Base-by-base conservation (phyloP, 2,113 vertebrate species). In the Ceyx melanurus region DNA sequence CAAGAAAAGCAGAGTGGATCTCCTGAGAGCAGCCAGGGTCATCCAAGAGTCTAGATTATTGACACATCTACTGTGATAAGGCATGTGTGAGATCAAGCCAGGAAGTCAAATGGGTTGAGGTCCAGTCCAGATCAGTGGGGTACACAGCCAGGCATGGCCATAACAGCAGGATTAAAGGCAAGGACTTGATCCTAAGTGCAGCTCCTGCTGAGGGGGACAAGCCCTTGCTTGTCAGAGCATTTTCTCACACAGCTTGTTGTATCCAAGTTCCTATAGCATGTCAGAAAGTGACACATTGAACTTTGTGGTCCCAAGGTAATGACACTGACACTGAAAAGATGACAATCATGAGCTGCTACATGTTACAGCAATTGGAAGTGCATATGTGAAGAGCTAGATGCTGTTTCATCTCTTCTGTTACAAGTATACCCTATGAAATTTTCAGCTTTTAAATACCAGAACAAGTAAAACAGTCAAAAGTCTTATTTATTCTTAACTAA, bases 221-320 rank as follows among this genome's bases (percentile, higher is more conserved):
- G 5, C 15, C 16, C 50, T 76, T 82, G 18, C 48, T 85, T 70
- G 22, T 73, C 67, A 76, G 64, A 65, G 7, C 6, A 15, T 76
- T 93, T 89, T 76, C 20, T 87, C 35, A 65, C 43, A 46, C 2
- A 56, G 11, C 10, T 51, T 15, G 72, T 58, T 67, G 51, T 43
- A 17, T n/a, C n/a, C n/a, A n/a, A 53, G 15, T 33, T 82, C 15
- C 21, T 19, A 50, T 2, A 42, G 16, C 60, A 90, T 0, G 0
- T 80, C 31, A 26, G 51, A 90, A 68, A 57, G 42, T 10, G 4
- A 4, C 26, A 67, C 11, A 22, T 25, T 0, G 3, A 64, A 31
- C 21, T 66, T 75, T n/a, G 8, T 72, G n/a, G 14, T 89, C 33
- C 46, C 31, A 46, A 61, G 46, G 57, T 89, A 42, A 14, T 70